Conservation (phyloP, 1,140 invertebrate genomes). For the Orchesella cincta region DNA sequence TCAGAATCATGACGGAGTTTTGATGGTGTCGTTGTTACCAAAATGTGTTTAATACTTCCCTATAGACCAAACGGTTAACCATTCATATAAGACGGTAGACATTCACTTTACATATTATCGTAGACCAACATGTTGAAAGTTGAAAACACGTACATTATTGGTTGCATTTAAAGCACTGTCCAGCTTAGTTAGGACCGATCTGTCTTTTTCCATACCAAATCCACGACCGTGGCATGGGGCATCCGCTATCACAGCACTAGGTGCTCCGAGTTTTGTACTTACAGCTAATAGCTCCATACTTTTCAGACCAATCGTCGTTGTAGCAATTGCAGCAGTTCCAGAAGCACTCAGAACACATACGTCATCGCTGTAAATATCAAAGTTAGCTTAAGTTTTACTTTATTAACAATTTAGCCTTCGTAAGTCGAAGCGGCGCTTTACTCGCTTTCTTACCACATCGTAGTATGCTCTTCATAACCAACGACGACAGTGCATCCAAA, state of each 20-base stretch:
- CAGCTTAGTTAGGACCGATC: constrained; percentile 25
- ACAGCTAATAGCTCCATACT: constrained; percentile 3
- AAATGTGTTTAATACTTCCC: background rate
- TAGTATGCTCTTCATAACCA: constrained; percentile 85
- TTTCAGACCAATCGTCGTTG: constrained; percentile 16
- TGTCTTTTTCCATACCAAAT: constrained; percentile 54
- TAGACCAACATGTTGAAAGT: background rate
- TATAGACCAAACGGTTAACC: background rate
- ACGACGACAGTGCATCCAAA: constrained; percentile 91
- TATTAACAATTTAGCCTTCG: too few species aligned
- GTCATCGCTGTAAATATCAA: constrained; percentile 73
- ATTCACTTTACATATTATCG: background rate
- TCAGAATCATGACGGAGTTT: constrained; percentile 35
- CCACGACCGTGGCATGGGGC: background rate
- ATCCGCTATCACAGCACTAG: background rate
- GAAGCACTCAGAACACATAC: constrained; percentile 89
- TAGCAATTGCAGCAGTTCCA: constrained; percentile 83
- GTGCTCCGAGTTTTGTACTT: constrained; percentile 5
- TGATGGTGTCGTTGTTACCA: background rate
- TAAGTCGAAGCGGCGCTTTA: too few species aligned
- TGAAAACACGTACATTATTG: background rate
- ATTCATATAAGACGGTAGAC: background rate
- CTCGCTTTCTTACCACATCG: constrained; percentile 75
- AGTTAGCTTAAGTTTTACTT: too few species aligned
- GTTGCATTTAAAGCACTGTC: constrained; percentile 27